Base-by-base conservation (phyloP, 2,797 vertebrate genomes). In the Bradypodion pumilum region DNA sequence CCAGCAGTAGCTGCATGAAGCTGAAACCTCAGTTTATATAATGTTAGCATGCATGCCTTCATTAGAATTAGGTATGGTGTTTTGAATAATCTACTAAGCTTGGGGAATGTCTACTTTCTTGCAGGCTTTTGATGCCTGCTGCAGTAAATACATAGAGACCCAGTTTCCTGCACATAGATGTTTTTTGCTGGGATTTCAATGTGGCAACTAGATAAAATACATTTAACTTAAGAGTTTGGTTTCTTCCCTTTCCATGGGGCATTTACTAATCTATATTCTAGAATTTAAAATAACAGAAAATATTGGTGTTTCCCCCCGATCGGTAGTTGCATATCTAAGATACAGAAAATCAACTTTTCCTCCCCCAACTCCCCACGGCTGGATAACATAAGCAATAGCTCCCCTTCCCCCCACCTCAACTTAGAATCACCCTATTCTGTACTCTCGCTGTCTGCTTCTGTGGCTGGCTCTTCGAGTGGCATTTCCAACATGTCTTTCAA, bases 281-380 rank as follows among this genome's bases (percentile, higher is more conserved):
- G 7, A 70, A 85, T 56, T 63, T 63, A 72, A 81, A 77, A 77
- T 69, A 4, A 69, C 25, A 40, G 25, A 70, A 70, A 77, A 69
- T 19, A 37, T 60, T 73, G 56, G 83, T 60, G 69, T 77, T 21
- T 42, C 52, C n/a, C n/a, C n/a, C n/a, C 52, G 60, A 27, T 70
- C 29, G 70, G 12, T 16, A 2, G 8, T 32, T 42, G 19, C 37
- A 37, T 56, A 35, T 74, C 49, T 35, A 44, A 70, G 25, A 37
- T 63, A 80, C 21, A 70, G 78, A 78, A 70, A 84, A 59, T 12
- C 37, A 78, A 63, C 10, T 13, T 76, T 74, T 40, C 46, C 59
- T 29, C 10, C 60, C 42, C 35, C 16, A n/a, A n/a, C 49, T 56
- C 52, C 52, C 52, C 21, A 12, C 56, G 12, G 1, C 13, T 74